Conservation (phyloP, 2,797 vertebrate genomes). For the Halcyon chelicuti region DNA sequence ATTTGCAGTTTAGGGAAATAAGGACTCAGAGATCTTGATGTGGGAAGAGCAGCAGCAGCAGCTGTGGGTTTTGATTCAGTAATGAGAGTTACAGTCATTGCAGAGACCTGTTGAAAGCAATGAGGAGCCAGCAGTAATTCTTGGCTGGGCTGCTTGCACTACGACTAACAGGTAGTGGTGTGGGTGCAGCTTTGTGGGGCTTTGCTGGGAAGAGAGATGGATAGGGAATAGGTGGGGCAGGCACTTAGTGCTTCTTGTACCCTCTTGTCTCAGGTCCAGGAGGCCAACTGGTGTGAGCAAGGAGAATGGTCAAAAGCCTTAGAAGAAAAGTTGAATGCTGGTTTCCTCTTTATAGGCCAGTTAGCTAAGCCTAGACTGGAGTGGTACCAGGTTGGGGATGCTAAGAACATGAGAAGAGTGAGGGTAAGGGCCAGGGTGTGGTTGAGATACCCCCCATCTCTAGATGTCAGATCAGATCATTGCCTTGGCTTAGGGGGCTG, state of each 20-base stretch:
- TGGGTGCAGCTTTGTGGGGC: neutral
- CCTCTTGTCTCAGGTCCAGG: neutral
- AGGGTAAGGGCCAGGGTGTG: neutral
- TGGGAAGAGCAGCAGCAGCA: neutral
- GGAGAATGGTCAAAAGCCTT: neutral
- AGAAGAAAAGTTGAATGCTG: neutral
- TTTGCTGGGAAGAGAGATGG: neutral
- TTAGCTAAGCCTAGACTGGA: neutral
- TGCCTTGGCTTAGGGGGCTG: neutral
- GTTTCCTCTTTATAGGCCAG: neutral
- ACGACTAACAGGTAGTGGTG: neutral
- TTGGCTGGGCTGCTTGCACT: neutral
- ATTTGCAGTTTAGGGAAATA: neutral
- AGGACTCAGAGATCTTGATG: neutral
- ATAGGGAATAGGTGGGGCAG: neutral
- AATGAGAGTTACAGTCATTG: neutral
- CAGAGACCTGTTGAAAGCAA: neutral
- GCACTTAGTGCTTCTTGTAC: neutral
- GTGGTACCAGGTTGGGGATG: neutral
- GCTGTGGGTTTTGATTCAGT: neutral
- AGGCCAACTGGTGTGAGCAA: neutral
- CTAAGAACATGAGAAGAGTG: neutral
- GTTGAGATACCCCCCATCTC: fast-evolving
- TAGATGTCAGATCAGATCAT: neutral
- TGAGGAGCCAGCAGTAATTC: neutral